Evolutionary conservation across 2,113 vertebrate species (phyloP), one percentile per base, ranked within the genome.

Genomic region (Hydropotes inermis): DNA sequence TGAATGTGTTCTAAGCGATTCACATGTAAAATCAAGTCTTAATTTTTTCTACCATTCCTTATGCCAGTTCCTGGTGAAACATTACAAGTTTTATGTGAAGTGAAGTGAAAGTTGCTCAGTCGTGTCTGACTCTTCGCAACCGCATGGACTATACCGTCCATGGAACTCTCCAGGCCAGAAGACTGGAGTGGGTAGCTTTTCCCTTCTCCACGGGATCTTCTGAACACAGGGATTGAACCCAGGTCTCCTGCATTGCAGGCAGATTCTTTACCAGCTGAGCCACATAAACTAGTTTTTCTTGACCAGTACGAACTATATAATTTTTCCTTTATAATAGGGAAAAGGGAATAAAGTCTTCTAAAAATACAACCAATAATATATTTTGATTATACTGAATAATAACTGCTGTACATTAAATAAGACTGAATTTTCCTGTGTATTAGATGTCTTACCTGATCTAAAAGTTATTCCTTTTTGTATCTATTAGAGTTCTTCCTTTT

Each of bases 51-150:
- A 14, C 21, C 9, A 81, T 45, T 60, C 3, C 12, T 3, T 79
- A 7, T 43, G 3, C 1, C 19, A 78, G 14, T 47, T 79, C 28
- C 33, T 21, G 30, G 43, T 55, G 28, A 86, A 89, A 50, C 1
- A 55, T n/a, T 76, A 9, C 6, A 61, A 91, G 25, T 39, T 55
- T 13, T 70, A 70, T 23, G n/a, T 70, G 67, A 70, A 70, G n/a
- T 70, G 19, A 70, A 70, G n/a, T 70, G 67, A 70, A 6, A 39
- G 67, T 39, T 11, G 5, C 5, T 70, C n/a, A 36, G n/a, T 23
- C 0, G 2, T 39, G 5, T 39, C 67, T 0, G 5, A 39, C 67
- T 36, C 19, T 70, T 36, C 12, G 9, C 1, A 2, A 23, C 19
- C 67, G 4, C 33, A 5, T 67, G n/a, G 17, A 21, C 64, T 67